A percentile compares a stretch with the other conserved stretches of the same genome.
Conservation (phyloP, 2,113 vertebrate species). For the Rhodinocichla rosea region DNA sequence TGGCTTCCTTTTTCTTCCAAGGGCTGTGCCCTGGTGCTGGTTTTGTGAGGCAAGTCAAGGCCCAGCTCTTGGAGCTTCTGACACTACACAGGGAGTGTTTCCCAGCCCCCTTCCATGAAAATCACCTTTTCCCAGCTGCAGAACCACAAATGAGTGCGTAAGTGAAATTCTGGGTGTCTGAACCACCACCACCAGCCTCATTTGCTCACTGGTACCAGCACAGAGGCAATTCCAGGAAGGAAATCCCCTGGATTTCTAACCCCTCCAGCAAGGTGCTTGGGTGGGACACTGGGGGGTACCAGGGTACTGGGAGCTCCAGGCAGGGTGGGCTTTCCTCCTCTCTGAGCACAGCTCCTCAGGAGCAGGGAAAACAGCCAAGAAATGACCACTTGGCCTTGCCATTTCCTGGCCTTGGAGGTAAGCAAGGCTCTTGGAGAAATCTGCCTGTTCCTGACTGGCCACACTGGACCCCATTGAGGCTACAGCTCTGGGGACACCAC, state of each 20-base stretch:
- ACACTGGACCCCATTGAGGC: fast-evolving
- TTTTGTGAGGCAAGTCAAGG: background rate
- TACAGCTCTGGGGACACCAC: background rate
- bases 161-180: background rate
- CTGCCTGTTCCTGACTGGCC: background rate
- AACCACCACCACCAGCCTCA: background rate
- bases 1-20: background rate
- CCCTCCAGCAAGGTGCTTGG: no score
- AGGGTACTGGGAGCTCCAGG: background rate
- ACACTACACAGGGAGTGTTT: no score
- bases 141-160: fast-evolving
- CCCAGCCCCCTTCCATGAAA: background rate
- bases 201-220: background rate
- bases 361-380: background rate
- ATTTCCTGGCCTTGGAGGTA: background rate
- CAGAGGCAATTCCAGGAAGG: background rate
- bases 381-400: background rate
- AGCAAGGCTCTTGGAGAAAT: background rate
- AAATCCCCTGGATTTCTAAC: background rate
- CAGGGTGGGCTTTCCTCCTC: background rate
- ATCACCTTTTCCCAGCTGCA: background rate
- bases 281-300: background rate
- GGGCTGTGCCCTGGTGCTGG: background rate
- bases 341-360: background rate
- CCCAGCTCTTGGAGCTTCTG: background rate